Evolutionary conservation across 2,113 vertebrate genomes (phyloP), one percentile per base, ranked within the genome.

Genomic region (Atractosteus spatula): DNA sequence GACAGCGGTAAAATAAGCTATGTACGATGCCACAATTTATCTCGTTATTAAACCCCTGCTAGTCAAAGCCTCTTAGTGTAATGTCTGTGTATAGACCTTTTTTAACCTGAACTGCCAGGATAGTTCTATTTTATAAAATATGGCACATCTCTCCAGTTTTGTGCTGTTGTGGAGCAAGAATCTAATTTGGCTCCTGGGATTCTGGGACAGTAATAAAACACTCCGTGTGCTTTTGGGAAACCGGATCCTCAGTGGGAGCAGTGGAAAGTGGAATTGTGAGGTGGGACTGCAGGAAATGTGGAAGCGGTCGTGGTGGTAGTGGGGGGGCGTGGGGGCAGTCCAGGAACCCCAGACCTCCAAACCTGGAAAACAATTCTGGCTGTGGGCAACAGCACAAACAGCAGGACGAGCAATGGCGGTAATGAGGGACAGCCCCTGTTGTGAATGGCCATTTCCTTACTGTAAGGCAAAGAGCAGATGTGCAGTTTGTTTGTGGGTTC

Each of bases 201-300:
- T 59, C 51, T 16, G 8, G 14, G 16, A 16, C 3, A 3, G 6
- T 29, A 3, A 66, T 13, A 41, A 29, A 41, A 2, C 4, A 16
- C 12, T 10, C 61, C 29, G 8, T 61, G 16, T 41, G 45, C 16
- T 55, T 62, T 11, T n/a, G 42, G 45, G 29, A 16, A 68, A 68
- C 57, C 14, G 56, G 57, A 68, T 41, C 72, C 66, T 62, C 2
- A 11, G 3, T 5, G 55, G 55, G 17, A 59, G 61, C 14, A 41
- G 16, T 16, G 41, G 7, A 67, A 62, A 41, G 16, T 16, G 41
- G 7, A 67, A 62, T 55, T 14, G 29, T 56, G n/a, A 12, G 12
- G 29, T 55, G 57, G 66, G 72, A 68, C 3, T 16, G 56, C 29
- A 6, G 72, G 43, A 61, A 45, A 42, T 66, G 51, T 8, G 42